A percentile compares a stretch with the other conserved stretches of the same genome.
phyloP scores from a whole-genome alignment of 2,888 invertebrate species.

The Dryobotodes eremita region DNA sequence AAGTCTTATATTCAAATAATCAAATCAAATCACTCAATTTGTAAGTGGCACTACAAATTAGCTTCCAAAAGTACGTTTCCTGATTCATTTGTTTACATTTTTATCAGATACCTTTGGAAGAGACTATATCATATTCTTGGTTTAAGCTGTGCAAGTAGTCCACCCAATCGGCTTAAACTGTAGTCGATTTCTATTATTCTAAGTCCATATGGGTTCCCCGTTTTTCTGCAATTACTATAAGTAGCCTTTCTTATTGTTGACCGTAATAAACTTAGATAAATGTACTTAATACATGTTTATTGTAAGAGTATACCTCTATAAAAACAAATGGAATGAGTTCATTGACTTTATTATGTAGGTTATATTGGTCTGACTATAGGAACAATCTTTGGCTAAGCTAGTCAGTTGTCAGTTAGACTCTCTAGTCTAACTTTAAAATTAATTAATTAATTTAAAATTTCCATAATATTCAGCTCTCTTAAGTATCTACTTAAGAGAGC shows the following conservation, averaged over 20 bases:
- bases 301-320: conserved; percentile 4
- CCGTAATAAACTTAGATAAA: conserved; percentile 47
- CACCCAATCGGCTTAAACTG: conserved; percentile 13
- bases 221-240: conserved; percentile 13
- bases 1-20: too few species aligned
- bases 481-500: neutral
- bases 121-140: neutral
- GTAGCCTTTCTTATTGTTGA: conserved; percentile 1
- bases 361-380: neutral
- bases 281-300: conserved; percentile 13
- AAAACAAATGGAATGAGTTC: conserved; percentile 28
- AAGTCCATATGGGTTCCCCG: neutral
- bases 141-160: neutral
- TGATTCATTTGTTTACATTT: too few species aligned
- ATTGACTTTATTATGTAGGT: neutral
- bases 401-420: neutral
- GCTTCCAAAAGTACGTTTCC: neutral
- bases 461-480: too few species aligned
- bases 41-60: neutral
- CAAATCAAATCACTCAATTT: too few species aligned
- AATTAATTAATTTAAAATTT: too few species aligned
- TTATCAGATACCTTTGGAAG: too few species aligned
- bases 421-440: too few species aligned
- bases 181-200: conserved; percentile 23
- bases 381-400: neutral